phyloP scores from a whole-genome alignment of 2,888 invertebrate genomes.

The Clistopyga incitator region DNA sequence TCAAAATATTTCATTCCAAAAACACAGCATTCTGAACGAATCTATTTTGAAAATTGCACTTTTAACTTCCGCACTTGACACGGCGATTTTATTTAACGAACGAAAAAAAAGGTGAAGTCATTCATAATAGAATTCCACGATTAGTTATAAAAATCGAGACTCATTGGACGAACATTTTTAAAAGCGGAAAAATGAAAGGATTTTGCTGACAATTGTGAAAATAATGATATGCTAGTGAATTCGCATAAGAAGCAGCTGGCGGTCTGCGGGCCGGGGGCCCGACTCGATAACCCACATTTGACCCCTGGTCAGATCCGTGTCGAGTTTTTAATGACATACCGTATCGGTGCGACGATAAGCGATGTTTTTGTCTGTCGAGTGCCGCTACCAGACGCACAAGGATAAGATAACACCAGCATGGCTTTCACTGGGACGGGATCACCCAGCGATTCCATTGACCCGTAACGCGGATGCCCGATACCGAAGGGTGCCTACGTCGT shows the following conservation, averaged over 20 bases:
- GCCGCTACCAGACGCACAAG: not conserved
- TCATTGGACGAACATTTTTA: too few relatives aligned
- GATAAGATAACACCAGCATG: constrained; percentile 11
- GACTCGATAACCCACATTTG: constrained; percentile 49
- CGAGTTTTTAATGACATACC: not conserved
- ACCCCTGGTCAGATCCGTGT: constrained; percentile 19
- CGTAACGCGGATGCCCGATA: not conserved
- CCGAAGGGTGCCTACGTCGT: not conserved
- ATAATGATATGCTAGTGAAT: not conserved
- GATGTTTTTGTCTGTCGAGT: constrained; percentile 5
- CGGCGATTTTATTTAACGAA: too few relatives aligned
- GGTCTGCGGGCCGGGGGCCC: constrained; percentile 9
- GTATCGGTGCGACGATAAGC: not conserved
- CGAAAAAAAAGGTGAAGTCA: too few relatives aligned
- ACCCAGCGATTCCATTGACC: constrained; percentile 1
- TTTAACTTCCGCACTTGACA: too few relatives aligned
- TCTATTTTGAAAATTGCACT: too few relatives aligned
- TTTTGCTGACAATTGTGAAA: not conserved
- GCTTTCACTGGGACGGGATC: not conserved
- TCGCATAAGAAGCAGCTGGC: not conserved
- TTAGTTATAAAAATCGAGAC: too few relatives aligned
- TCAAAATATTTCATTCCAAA: not conserved
- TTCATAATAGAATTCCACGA: too few relatives aligned
- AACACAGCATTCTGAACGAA: not conserved
- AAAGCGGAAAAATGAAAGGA: too few relatives aligned